phyloP scores from a whole-genome alignment of 2,888 invertebrate genomes.

The Zelleria hepariella region DNA sequence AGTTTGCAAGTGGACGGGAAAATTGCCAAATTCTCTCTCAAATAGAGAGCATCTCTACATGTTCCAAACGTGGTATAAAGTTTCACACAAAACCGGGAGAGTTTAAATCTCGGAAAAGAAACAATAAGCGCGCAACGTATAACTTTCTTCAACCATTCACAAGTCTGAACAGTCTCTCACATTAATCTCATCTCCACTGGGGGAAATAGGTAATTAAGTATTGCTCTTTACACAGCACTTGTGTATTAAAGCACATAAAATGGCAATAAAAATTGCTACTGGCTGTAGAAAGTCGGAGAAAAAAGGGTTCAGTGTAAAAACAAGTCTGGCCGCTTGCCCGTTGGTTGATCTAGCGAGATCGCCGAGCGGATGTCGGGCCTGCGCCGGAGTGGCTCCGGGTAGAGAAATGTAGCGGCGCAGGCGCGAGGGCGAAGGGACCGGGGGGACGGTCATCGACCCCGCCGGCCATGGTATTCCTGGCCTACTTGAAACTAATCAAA shows the following conservation, averaged over 20 bases:
- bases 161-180: neutral
- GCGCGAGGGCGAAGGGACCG: conserved; percentile 24
- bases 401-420: conserved; percentile 26
- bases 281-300: conserved; percentile 1
- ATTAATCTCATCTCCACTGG: neutral
- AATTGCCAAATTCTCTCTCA: neutral
- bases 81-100: neutral
- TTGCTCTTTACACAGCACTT: neutral
- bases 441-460: conserved; percentile 49
- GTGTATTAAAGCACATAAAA: neutral
- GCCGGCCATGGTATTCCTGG: conserved; percentile 61
- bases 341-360: conserved; percentile 16
- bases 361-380: conserved; percentile 35
- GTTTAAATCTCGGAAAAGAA: neutral
- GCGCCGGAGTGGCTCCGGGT: conserved; percentile 50
- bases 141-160: neutral
- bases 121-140: neutral
- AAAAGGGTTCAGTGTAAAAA: conserved; percentile 7
- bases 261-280: neutral
- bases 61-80: neutral
- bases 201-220: neutral
- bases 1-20: neutral
- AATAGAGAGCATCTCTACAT: neutral
- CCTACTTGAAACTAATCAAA: conserved; percentile 37
- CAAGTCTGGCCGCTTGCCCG: conserved; percentile 1